phyloP scores from a whole-genome alignment of 2,888 invertebrate species.

The Lepidochrysops patricia region DNA sequence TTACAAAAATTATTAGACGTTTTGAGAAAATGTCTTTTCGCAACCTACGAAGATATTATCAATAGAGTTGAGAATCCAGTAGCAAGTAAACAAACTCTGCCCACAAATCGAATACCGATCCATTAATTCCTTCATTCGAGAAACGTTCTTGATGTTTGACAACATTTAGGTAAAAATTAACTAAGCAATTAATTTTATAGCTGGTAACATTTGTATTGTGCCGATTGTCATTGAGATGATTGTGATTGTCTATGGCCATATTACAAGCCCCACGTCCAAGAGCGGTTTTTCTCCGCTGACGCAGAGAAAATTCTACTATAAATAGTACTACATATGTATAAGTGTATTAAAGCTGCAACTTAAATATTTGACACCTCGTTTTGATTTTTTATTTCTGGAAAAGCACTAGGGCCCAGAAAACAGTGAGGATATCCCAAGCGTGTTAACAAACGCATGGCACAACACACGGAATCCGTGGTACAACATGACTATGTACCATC shows the following conservation, averaged over 20 bases:
- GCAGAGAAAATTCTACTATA: too few species aligned
- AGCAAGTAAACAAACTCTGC: constrained; percentile 27
- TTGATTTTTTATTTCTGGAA: too few species aligned
- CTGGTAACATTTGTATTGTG: constrained; percentile 53
- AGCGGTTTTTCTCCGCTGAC: too few species aligned
- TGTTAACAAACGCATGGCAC: too few species aligned
- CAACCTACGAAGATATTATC: constrained; percentile 36
- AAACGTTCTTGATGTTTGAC: constrained; percentile 41
- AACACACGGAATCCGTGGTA: too few species aligned
- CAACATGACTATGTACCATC: too few species aligned
- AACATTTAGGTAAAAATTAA: constrained; percentile 48
- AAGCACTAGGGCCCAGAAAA: too few species aligned
- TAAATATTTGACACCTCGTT: too few species aligned
- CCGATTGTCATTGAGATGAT: constrained; percentile 40
- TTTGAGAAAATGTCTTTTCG: constrained; percentile 43
- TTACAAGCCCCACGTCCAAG: too few species aligned
- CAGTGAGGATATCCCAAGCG: too few species aligned
- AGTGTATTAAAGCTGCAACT: too few species aligned
- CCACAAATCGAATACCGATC: constrained; percentile 19
- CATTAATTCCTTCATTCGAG: constrained; percentile 39
- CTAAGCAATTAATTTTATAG: constrained; percentile 37
- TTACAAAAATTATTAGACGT: constrained; percentile 73
- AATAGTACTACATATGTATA: too few species aligned
- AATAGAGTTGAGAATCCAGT: constrained; percentile 51
- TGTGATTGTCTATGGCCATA: constrained; percentile 20